Conservation (phyloP, 1,140 invertebrate species). For the Diploscapter pachys region DNA sequence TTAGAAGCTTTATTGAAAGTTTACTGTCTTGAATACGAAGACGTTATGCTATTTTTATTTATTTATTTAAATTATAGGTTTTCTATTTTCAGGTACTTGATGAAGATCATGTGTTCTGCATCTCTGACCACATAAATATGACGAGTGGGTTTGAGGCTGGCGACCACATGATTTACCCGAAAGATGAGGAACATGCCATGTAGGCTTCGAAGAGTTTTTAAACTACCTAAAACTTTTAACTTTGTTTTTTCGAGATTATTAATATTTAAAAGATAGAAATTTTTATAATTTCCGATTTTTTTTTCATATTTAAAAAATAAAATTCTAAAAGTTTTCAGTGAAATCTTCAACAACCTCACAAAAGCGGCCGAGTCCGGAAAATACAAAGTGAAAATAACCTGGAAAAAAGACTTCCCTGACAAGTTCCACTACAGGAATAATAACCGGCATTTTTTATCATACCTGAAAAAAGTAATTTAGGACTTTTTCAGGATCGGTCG, state of each 20-base stretch:
- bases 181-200: conserved; percentile 14
- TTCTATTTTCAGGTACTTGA: conserved; percentile 10
- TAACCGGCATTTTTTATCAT: not conserved
- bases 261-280: too few species aligned
- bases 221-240: too few species aligned
- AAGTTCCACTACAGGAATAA: conserved; percentile 28
- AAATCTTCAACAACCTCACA: conserved; percentile 24
- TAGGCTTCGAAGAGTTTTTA: too few species aligned
- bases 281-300: too few species aligned
- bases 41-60: not conserved
- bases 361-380: conserved; percentile 19
- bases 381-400: conserved; percentile 27
- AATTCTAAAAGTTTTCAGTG: not conserved
- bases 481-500: conserved; percentile 19
- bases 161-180: conserved; percentile 35
- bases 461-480: conserved; percentile 3
- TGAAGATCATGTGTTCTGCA: conserved; percentile 28
- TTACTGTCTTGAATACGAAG: not conserved
- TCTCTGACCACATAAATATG: conserved; percentile 15
- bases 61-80: not conserved
- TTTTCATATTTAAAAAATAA: too few species aligned
- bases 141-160: conserved; percentile 22
- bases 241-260: too few species aligned
- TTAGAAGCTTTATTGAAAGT: not conserved
- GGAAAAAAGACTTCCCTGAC: conserved; percentile 28